A percentile compares a stretch with the other conserved stretches of the same genome.
Conservation (phyloP, 2,888 invertebrate genomes). For the Cantharis rustica region DNA sequence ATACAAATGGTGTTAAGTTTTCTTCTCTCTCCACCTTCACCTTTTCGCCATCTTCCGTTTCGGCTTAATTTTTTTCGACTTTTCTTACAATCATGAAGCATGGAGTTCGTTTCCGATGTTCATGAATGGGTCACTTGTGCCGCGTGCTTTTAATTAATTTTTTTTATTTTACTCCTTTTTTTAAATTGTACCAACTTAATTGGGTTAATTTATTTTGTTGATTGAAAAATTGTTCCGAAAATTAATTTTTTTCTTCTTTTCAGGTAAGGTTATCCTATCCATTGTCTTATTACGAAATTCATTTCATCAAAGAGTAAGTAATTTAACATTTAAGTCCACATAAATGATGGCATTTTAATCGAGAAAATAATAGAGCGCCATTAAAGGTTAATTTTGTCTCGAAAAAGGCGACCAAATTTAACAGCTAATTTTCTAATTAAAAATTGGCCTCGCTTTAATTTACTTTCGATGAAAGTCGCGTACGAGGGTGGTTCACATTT, state of each 20-base stretch:
- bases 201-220: background rate
- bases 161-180: conserved; percentile 4
- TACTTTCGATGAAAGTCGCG: background rate
- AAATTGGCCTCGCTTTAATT: background rate
- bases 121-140: conserved; percentile 29
- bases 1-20: conserved; percentile 9
- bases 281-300: background rate
- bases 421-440: background rate
- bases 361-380: background rate
- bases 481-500: background rate
- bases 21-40: background rate
- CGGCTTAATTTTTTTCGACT: background rate
- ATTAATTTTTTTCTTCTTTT: background rate
- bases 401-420: background rate
- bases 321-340: background rate
- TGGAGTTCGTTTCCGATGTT: conserved; percentile 21
- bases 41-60: background rate
- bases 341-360: background rate
- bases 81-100: conserved; percentile 11
- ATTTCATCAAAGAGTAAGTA: background rate
- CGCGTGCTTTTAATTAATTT: conserved; percentile 27
- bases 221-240: background rate
- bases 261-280: background rate
- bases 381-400: background rate
- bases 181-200: background rate